Conservation (phyloP, 2,113 vertebrate species). For the Monarcha castaneiventris region DNA sequence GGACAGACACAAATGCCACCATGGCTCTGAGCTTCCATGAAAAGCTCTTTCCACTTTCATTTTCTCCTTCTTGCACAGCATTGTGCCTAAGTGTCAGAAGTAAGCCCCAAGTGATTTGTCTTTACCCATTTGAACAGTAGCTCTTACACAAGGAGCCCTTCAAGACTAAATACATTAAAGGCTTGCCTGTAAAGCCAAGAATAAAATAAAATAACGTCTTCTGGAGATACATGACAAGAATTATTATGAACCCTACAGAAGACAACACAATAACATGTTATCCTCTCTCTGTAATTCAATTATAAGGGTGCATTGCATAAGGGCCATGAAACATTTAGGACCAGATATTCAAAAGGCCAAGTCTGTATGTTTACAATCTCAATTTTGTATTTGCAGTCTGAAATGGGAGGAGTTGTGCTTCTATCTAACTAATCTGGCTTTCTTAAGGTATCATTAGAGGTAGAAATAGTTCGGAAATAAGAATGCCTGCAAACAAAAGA, state of each 20-base stretch:
- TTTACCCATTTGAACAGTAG: neutral
- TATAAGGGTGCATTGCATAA: neutral
- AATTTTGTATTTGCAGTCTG: neutral
- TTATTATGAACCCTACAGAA: constrained; percentile 12
- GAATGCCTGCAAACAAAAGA: constrained; percentile 15
- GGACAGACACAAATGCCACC: neutral
- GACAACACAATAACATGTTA: constrained; percentile 41
- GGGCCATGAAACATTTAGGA: neutral
- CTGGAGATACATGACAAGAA: constrained; percentile 53
- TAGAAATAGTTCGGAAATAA: neutral
- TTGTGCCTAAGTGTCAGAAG: neutral
- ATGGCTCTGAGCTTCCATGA: neutral
- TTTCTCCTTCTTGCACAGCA: neutral
- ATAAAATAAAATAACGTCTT: constrained; percentile 11
- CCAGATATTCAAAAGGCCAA: constrained; percentile 21
- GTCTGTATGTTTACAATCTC: neutral
- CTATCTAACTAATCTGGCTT: neutral
- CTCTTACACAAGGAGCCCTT: constrained; percentile 1
- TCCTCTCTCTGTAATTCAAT: constrained; percentile 43
- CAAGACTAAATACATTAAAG: constrained; percentile 39
- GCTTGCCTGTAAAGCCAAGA: neutral
- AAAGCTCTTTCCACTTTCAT: neutral
- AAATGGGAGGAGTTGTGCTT: neutral
- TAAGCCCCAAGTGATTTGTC: neutral
- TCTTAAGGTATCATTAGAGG: neutral